Conservation (phyloP, 23 tunicate species). For the Ciona savignyi region DNA sequence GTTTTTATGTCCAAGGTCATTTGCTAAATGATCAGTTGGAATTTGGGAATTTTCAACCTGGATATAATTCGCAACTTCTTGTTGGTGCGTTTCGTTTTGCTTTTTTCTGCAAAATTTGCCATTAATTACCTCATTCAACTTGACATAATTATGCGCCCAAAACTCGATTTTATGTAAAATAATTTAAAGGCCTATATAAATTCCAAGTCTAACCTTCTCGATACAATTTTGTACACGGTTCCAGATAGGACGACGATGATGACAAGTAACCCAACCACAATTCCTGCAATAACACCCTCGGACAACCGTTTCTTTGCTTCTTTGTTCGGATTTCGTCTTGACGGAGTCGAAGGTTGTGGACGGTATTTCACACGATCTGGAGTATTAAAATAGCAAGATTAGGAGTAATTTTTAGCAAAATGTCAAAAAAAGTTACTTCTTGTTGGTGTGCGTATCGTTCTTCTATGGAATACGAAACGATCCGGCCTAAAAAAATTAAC, state of each 20-base stretch:
- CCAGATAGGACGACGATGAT: not conserved
- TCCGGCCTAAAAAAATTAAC: not conserved
- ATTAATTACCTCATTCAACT: too few relatives aligned
- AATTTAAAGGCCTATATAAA: too few relatives aligned
- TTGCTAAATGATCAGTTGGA: too few relatives aligned
- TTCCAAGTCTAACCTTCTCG: not conserved
- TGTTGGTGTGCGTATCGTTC: not conserved
- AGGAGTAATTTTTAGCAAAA: not conserved
- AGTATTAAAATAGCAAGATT: not conserved
- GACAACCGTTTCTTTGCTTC: not conserved
- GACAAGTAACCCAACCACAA: not conserved
- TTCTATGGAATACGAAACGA: not conserved
- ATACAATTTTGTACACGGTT: not conserved
- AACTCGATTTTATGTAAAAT: too few relatives aligned
- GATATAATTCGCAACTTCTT: too few relatives aligned
- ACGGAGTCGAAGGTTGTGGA: not conserved
- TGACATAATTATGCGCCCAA: too few relatives aligned
- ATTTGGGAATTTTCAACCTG: too few relatives aligned
- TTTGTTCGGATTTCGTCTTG: not conserved
- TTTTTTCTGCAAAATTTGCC: too few relatives aligned
- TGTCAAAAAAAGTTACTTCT: not conserved
- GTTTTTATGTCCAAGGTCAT: too few relatives aligned
- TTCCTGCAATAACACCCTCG: not conserved
- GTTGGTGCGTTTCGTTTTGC: too few relatives aligned
- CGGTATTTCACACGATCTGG: not conserved